These are phyloP conservation scores for Cryptocephalus primarius DNA, from an alignment of 2,888 invertebrate species.

Conservation along the genomic window DNA sequence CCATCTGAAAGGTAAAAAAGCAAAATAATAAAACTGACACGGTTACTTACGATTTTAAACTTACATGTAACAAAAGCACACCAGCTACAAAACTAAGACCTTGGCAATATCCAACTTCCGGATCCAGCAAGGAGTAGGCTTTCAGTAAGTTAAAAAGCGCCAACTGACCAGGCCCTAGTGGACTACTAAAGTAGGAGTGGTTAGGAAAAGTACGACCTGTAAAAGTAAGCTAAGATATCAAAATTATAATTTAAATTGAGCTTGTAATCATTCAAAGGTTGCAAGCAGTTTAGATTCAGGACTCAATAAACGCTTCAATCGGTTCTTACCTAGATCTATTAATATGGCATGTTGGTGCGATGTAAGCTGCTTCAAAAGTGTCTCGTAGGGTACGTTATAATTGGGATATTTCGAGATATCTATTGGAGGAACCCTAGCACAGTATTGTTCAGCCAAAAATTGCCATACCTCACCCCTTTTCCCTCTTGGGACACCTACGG, in stretches of 20 bases:
- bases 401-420: conserved; percentile 59
- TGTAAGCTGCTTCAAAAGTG: conserved; percentile 75
- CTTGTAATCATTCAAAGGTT: no score
- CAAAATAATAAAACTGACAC: no score
- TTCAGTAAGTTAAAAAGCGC: conserved; percentile 90
- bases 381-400: conserved; percentile 68
- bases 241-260: neutral
- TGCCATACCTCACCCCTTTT: conserved; percentile 87
- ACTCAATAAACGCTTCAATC: neutral
- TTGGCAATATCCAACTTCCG: conserved; percentile 93
- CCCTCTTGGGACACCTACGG: conserved; percentile 69
- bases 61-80: conserved; percentile 82
- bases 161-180: conserved; percentile 85
- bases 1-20: conserved; percentile 56
- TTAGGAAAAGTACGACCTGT: conserved; percentile 79
- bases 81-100: conserved; percentile 95
- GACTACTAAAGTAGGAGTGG: conserved; percentile 86
- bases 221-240: conserved; percentile 1
- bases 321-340: conserved; percentile 69
- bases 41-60: conserved; percentile 27
- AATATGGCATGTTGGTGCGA: conserved; percentile 95
- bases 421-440: conserved; percentile 57
- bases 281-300: no score
- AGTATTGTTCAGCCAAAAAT: conserved; percentile 76
- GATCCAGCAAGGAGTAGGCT: conserved; percentile 89